phyloP scores from a whole-genome alignment of 2,113 vertebrate genomes.

The Myrmophylax atrothorax region DNA sequence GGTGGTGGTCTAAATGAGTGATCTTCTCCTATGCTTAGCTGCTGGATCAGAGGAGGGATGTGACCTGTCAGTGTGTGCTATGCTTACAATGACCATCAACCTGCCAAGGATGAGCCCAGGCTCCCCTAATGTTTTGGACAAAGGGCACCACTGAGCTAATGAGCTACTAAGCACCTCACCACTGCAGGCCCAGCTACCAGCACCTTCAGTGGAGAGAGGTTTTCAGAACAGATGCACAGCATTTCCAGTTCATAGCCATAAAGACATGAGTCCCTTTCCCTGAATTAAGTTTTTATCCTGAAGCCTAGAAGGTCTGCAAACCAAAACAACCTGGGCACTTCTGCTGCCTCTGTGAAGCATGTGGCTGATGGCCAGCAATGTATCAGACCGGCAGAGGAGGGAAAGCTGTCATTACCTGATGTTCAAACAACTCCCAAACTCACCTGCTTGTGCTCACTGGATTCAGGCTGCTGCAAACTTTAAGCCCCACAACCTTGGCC shows the following conservation, averaged over 20 bases:
- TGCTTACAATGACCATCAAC: neutral
- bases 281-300: neutral
- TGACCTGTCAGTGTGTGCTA: neutral
- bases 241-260: neutral
- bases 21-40: neutral
- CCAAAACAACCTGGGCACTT: neutral
- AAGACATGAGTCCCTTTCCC: neutral
- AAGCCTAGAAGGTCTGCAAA: neutral
- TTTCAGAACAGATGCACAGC: neutral
- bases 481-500: neutral
- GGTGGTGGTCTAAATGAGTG: neutral
- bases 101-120: neutral
- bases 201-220: neutral
- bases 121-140: neutral
- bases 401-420: neutral
- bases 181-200: neutral
- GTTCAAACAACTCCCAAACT: neutral
- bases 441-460: neutral
- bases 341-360: neutral
- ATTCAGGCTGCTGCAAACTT: neutral
- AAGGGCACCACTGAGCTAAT: neutral
- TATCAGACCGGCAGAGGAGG: neutral
- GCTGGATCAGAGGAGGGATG: neutral
- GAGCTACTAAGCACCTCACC: neutral
- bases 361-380: rapidly evolving